Evolutionary conservation across 2,797 vertebrate genomes (phyloP), one percentile per base, ranked within the genome.

Genomic region (Gallinago nigripennis): DNA sequence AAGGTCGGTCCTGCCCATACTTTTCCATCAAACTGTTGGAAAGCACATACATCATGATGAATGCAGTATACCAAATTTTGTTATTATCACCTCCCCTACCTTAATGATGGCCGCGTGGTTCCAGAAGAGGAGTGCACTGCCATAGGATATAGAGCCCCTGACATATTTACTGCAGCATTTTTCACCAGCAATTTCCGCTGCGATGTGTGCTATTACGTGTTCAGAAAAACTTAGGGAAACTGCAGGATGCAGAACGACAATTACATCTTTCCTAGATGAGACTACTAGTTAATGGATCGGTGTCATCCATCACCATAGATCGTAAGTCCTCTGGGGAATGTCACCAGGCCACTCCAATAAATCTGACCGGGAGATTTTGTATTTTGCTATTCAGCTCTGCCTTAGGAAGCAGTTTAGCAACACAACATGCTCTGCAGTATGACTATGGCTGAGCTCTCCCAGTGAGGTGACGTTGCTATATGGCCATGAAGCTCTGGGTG

Each of bases 141-240:
- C 6, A 1, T 21, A 85, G 72, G 61, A 88, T 86, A 86, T 19
- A 78, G 79, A 92, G 87, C 41, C 33, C 45, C 87, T 96, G 95
- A 94, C 92, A 96, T 88, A 94, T 95, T 96, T 97, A 96, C 91
- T 94, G 91, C 88, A 87, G 81, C 90, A 85, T 93, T 96, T 87
- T 95, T 96, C 95, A 94, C 39, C 87, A 65, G 88, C 80, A 92
- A 91, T 96, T 93, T 92, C 87, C 7, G 0, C 78, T 72, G 82
- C 13, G 16, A 92, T 84, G 58, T 69, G 57, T 45, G 80, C 88
- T 86, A 94, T 86, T 92, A 94, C 24, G 1, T 68, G 89, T 93
- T 88, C 90, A 68, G 83, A 86, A 93, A 91, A 95, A 93, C 92
- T 92, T 45, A 72, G 25, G 60, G 91, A 93, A 91, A 92, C 70